Evolutionary conservation across 2,888 invertebrate genomes (phyloP).

Genomic region (Pedicia rivosa): DNA sequence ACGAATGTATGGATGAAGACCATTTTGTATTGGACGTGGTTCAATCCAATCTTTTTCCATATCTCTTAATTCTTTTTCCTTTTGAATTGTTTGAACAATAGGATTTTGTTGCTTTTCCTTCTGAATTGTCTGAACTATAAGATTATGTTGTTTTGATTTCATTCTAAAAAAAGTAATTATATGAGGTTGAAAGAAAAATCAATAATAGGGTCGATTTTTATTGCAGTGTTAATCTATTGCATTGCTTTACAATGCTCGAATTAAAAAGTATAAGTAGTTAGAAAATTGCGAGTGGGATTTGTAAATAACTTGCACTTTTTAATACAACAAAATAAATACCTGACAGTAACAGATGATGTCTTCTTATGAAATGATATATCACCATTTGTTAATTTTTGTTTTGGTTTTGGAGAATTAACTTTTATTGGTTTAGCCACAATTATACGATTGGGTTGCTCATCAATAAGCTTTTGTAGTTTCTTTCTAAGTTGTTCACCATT

Average conservation of each 20-base stretch:
- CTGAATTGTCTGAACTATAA: neutral
- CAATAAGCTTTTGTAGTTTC: slow-evolving; percentile 42
- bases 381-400: slow-evolving; percentile 3
- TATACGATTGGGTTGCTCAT: slow-evolving; percentile 20
- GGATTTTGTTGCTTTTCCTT: slow-evolving; percentile 14
- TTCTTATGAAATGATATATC: slow-evolving; percentile 22
- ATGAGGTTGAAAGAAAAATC: too few species aligned
- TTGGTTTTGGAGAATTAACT: neutral
- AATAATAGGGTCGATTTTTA: too few species aligned
- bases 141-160: slow-evolving; percentile 3
- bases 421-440: neutral
- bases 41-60: slow-evolving; percentile 15
- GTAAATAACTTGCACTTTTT: too few species aligned
- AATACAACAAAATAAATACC: neutral
- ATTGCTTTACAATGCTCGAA: too few species aligned
- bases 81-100: neutral
- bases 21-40: slow-evolving; percentile 13
- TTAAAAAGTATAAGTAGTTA: too few species aligned
- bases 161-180: slow-evolving; percentile 1
- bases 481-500: slow-evolving; percentile 51
- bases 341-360: slow-evolving; percentile 22
- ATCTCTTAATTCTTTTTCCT: slow-evolving; percentile 16
- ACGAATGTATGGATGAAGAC: slow-evolving; percentile 35
- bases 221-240: too few species aligned
- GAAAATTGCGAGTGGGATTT: too few species aligned